Evolutionary conservation across 92 coral and sea anemone genomes (phyloP), one percentile per base, ranked within the genome.

Genomic region (Zoanthus gigantus): DNA sequence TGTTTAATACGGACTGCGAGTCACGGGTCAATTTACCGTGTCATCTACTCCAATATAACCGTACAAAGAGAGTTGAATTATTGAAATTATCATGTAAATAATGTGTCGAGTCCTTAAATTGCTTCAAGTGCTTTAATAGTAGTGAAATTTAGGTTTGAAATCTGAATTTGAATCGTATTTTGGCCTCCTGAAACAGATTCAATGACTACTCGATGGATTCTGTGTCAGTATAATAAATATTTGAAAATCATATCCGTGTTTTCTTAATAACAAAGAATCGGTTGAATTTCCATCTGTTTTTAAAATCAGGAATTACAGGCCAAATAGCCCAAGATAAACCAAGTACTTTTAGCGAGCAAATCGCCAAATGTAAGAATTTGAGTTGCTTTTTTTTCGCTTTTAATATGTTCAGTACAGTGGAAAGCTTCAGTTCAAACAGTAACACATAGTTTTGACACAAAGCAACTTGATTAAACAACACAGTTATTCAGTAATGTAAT

Each of bases 11-110:
- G 23, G 45, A 66, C 17, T 18, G 50, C 85, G 12, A 66, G 75
- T 66, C 44, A 67, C 58, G 74, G 65, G 42, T 44, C 48, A 76
- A 48, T 67, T 67, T 18, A 67, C 85, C 75, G 73, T 72, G 72
- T 71, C 9, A 42, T 17, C 16, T 7, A 30, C 74, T 16, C 60
- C 53, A 13, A 15, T 76, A 7, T 63, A 18, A 63, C 30, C 8
- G 69, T 56, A 16, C 44, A 63, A 60, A 44, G 10, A 45, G 85
- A 2, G 74, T n/a, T 28, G 57, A 10, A 44, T 78, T n/a, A 46
- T 13, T 61, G 34, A 13, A 58, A 29, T 7, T 58, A 14, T 34
- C 57, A 58, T 17, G 48, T 17, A 60, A 60, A 61, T 61, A 31
- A 4, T 42, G 52, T 42, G 65, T 28, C 10, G 47, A 6, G 13